Percentiles rank a stretch among this genome's conserved stretches.
Evolutionary conservation across 64 coral and sea anemone genomes (phyloP).

Genomic region (Dendrophyllia cribrosa): DNA sequence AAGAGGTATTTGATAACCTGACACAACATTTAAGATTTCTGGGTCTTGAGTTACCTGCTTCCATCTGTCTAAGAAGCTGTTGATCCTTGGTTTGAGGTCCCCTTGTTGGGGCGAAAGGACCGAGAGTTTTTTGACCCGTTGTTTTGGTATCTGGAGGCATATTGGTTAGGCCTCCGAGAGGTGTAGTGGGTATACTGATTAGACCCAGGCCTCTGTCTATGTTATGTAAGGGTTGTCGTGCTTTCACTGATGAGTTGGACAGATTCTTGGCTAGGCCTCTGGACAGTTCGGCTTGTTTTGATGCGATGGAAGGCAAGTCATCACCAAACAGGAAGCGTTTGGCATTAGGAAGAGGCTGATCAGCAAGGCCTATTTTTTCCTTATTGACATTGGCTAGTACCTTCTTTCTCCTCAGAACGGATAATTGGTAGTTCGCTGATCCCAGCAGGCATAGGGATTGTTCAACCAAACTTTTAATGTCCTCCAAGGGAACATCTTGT

Average conservation of each 20-base stretch:
- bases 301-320: too few species aligned
- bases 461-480: slow-evolving; percentile 30
- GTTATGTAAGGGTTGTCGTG: background rate
- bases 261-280: slow-evolving; percentile 47
- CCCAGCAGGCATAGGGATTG: slow-evolving; percentile 34
- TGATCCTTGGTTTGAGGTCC: slow-evolving; percentile 22
- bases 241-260: background rate
- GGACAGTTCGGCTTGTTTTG: slow-evolving; percentile 37
- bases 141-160: background rate
- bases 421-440: slow-evolving; percentile 4
- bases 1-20: too few species aligned
- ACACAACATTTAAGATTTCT: too few species aligned
- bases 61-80: too few species aligned
- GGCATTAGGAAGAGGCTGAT: too few species aligned
- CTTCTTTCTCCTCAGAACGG: background rate
- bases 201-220: background rate
- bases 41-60: too few species aligned
- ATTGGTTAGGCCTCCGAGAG: too few species aligned
- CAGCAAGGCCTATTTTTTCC: too few species aligned
- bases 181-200: too few species aligned
- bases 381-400: slow-evolving; percentile 8
- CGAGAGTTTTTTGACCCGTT: slow-evolving; percentile 18
- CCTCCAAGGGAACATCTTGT: background rate
- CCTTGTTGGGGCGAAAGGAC: slow-evolving; percentile 20
- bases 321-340: too few species aligned